Percentiles rank a stretch among this genome's conserved stretches.
Conservation (phyloP, 1,140 invertebrate species). For the Achatina immaculata region DNA sequence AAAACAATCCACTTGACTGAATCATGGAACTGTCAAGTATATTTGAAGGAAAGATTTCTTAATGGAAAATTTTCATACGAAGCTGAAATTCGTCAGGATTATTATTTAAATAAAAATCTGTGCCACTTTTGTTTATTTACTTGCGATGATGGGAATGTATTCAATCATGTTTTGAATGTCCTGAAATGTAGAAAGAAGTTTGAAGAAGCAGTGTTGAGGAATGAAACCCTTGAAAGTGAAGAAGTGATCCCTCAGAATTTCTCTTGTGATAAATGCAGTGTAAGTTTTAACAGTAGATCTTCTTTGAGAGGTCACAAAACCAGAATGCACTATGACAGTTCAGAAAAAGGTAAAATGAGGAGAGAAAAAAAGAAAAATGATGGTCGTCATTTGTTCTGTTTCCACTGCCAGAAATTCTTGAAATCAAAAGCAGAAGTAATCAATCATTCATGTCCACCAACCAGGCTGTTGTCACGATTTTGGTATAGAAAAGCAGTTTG, state of each 20-base stretch:
- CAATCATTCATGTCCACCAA: not conserved
- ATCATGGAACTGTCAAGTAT: not conserved
- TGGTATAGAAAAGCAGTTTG: not conserved
- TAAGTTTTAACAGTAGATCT: not conserved
- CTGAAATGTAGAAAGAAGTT: not conserved
- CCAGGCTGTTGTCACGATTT: not conserved
- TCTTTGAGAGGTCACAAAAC: not conserved
- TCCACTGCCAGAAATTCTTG: not conserved
- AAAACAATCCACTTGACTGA: not conserved
- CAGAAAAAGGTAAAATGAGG: not conserved
- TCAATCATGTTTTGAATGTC: not conserved
- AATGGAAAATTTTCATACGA: not conserved
- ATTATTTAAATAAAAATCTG: not conserved
- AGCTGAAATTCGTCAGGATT: not conserved
- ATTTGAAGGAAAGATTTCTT: not conserved
- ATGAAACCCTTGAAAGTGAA: not conserved
- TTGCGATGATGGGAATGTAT: not conserved
- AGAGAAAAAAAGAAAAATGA: not conserved
- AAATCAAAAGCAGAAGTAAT: not conserved
- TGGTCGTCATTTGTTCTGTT: not conserved
- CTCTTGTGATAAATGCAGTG: not conserved
- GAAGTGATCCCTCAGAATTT: not conserved
- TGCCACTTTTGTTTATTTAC: not conserved
- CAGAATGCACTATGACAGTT: not conserved
- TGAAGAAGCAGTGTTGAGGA: not conserved